These are phyloP conservation scores for Spea multiplicata DNA, from an alignment of 2,113 vertebrate species.

Conservation along the genomic window DNA sequence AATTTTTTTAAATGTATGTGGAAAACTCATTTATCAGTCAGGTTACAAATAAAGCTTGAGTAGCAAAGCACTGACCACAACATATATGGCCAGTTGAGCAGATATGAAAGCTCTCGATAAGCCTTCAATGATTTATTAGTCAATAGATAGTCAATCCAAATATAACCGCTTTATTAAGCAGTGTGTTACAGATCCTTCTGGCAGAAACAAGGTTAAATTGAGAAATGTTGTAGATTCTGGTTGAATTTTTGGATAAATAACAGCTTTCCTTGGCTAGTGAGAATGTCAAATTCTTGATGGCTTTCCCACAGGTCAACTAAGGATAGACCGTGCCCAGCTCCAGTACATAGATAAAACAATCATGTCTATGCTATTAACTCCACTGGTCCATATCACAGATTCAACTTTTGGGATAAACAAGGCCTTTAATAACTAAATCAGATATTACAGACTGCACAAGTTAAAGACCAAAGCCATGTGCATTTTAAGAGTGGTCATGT, in stretches of 20 bases:
- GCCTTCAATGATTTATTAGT: too few species aligned
- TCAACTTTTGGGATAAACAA: not conserved
- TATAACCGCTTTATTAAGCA: too few species aligned
- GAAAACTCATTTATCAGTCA: too few species aligned
- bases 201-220: not conserved
- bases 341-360: slow-evolving; percentile 26
- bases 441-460: not conserved
- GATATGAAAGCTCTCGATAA: too few species aligned
- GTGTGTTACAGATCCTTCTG: not conserved
- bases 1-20: too few species aligned
- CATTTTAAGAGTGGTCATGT: too few species aligned
- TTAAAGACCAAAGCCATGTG: not conserved
- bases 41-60: too few species aligned
- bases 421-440: not conserved
- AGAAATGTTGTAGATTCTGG: slow-evolving; percentile 15
- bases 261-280: slow-evolving; percentile 36
- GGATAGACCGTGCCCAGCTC: slow-evolving; percentile 19
- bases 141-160: too few species aligned
- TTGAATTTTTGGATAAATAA: slow-evolving; percentile 32
- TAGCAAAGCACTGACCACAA: too few species aligned
- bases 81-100: too few species aligned
- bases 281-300: slow-evolving; percentile 45
- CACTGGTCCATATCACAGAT: not conserved
- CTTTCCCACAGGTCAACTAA: slow-evolving; percentile 41
- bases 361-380: slow-evolving; percentile 15